Base-by-base conservation (phyloP, 2,797 vertebrate species). In the Aphelocoma californica region DNA sequence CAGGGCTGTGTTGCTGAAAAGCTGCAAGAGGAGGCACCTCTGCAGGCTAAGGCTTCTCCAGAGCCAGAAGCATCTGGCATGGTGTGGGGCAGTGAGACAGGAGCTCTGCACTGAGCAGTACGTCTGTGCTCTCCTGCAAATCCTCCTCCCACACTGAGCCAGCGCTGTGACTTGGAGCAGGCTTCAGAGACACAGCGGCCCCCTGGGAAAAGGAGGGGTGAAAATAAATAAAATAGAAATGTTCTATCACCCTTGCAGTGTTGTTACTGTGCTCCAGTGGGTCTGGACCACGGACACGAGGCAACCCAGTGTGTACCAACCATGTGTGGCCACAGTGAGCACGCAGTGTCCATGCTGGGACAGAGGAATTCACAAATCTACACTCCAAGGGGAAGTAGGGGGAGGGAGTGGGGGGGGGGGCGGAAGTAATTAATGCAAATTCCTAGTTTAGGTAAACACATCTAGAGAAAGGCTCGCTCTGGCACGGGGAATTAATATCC, bases 381-480 rank as follows among this genome's bases (percentile, higher is more conserved):
- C 64, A 1, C 51, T 82, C 32, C 2, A 13, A 44, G 72, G 81
- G 40, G 72, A 79, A 79, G 15, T 34, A 28, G 4, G 9, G 56
- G n/a, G 17, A 4, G 12, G 47, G 45, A 47, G 45, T 8, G 47
- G 25, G 9, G 42, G 14, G 2, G 29, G n/a, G 40, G 31, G 16
- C 1, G 51, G 92, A 96, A 97, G 93, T 69, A 92, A 96, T 88
- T 84, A 88, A 84, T 80, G 66, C 60, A 92, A 94, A 95, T 84
- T 94, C 90, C 70, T 62, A 9, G 48, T 92, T 90, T 90, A 93
- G 74, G 78, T 96, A 95, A 95, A 96, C 91, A 94, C 40, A 61
- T 83, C 44, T 28, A 67, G 90, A 92, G 81, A 90, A 92, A 93
- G 62, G 51, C 91, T 88, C 1, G 3, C 40, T 60, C 54, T 65